phyloP scores from a whole-genome alignment of 2,888 invertebrate species.

The Cantharis rustica region DNA sequence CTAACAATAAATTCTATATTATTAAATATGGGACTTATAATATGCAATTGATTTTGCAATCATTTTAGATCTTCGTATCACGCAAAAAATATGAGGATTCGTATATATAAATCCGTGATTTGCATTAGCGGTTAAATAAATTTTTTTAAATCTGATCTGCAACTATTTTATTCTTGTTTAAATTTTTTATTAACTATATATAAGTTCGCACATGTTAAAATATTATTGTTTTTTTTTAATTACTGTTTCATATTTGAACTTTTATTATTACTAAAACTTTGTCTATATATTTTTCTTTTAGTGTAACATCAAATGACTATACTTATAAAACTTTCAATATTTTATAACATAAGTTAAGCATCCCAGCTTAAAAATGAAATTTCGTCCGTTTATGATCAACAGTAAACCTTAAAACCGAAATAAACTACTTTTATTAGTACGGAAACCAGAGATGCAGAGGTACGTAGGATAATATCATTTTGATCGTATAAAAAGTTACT shows the following conservation, averaged over 20 bases:
- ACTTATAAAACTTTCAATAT: slow-evolving; percentile 6
- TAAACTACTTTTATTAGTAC: slow-evolving; percentile 30
- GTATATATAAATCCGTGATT: neutral
- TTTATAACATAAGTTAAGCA: slow-evolving; percentile 18
- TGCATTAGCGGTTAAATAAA: neutral
- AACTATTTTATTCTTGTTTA: neutral
- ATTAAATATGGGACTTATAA: neutral
- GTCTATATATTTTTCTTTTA: neutral
- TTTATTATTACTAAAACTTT: neutral
- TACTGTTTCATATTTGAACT: neutral
- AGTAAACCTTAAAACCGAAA: slow-evolving; percentile 28
- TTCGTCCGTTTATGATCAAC: slow-evolving; percentile 23
- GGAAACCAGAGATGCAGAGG: slow-evolving; percentile 1
- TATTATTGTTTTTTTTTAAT: neutral
- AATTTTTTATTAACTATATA: neutral
- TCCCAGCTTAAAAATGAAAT: slow-evolving; percentile 28
- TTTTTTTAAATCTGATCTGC: neutral
- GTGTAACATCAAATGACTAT: neutral
- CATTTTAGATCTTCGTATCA: neutral
- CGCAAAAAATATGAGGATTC: neutral
- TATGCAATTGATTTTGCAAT: neutral
- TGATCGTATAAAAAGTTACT: neutral
- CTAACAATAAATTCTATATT: neutral
- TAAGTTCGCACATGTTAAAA: neutral
- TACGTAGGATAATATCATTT: neutral